Percentiles rank a stretch among this genome's conserved stretches.
phyloP scores from a whole-genome alignment of 2,797 vertebrate species.

The Urophycis tenuis region DNA sequence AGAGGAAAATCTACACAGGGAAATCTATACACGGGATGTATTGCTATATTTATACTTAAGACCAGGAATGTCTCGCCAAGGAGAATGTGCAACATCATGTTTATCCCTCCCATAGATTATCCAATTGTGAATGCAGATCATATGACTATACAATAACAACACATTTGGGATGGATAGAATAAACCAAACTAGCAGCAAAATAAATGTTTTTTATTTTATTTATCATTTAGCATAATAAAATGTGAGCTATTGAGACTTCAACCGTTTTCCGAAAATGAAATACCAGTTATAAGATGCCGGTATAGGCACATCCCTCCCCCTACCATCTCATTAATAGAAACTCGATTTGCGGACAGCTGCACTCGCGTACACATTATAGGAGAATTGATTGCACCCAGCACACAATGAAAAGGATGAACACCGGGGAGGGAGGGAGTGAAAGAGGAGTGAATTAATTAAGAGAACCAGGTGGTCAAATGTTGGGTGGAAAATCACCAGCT shows the following conservation, averaged over 20 bases:
- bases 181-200: not conserved
- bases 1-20: constrained; percentile 11
- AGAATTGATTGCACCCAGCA: constrained; percentile 82
- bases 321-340: constrained; percentile 81
- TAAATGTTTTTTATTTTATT: not conserved
- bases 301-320: constrained; percentile 66
- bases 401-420: constrained; percentile 85
- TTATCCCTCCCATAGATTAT: not conserved
- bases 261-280: constrained; percentile 53
- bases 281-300: constrained; percentile 56
- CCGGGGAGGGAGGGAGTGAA: constrained; percentile 76
- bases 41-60: not conserved
- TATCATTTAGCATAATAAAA: constrained; percentile 16
- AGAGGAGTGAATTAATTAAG: constrained; percentile 83
- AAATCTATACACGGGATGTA: not conserved
- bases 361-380: constrained; percentile 79
- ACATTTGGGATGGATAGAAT: not conserved
- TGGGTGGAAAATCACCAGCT: constrained; percentile 78
- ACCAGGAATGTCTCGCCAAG: not conserved
- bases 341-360: constrained; percentile 83
- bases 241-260: constrained; percentile 47
- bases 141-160: not conserved
- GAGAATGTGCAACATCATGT: constrained; percentile 1
- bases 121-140: not conserved
- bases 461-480: constrained; percentile 84